These are phyloP conservation scores for Chromis chromis DNA, from an alignment of 2,797 vertebrate genomes.

Conservation along the genomic window DNA sequence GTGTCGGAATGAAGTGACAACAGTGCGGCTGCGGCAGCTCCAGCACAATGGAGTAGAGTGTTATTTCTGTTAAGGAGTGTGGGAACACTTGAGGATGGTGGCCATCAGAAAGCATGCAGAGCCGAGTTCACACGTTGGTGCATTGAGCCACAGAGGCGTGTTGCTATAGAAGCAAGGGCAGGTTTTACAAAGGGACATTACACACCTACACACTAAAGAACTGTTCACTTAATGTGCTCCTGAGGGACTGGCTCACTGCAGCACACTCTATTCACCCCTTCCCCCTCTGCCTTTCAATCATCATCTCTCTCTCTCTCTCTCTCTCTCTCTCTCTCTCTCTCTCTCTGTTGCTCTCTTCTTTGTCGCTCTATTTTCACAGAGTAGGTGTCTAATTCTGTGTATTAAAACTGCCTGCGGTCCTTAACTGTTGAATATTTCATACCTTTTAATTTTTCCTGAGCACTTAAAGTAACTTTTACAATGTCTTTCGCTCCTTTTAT, in stretches of 20 bases:
- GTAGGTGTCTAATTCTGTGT: conserved; percentile 71
- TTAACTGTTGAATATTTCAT: conserved; percentile 80
- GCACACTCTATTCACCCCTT: conserved; percentile 62
- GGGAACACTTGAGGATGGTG: conserved; percentile 71
- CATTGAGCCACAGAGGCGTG: conserved; percentile 71
- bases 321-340: conserved; percentile 12
- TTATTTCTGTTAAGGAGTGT: conserved; percentile 61
- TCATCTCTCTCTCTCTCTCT: conserved; percentile 44
- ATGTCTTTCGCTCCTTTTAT: conserved; percentile 39
- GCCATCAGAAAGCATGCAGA: conserved; percentile 48
- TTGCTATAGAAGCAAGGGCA: conserved; percentile 80
- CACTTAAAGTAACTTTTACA: conserved; percentile 66
- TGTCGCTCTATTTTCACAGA: conserved; percentile 53
- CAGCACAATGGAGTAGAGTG: conserved; percentile 43
- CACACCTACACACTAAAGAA: conserved; percentile 81
- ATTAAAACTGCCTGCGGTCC: conserved; percentile 71
- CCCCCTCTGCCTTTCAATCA: conserved; percentile 64
- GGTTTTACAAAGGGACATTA: conserved; percentile 82
- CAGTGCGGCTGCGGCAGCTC: conserved; percentile 27
- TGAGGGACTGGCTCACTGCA: conserved; percentile 70
- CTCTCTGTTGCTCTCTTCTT: conserved; percentile 20
- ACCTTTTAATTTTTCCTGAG: conserved; percentile 68
- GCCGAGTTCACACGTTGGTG: conserved; percentile 58
- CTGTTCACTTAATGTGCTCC: conserved; percentile 80
- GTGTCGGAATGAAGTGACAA: conserved; percentile 48